A percentile compares a stretch with the other conserved stretches of the same genome.
Conservation (phyloP, 2,888 invertebrate genomes). For the Callimorpha dominula region DNA sequence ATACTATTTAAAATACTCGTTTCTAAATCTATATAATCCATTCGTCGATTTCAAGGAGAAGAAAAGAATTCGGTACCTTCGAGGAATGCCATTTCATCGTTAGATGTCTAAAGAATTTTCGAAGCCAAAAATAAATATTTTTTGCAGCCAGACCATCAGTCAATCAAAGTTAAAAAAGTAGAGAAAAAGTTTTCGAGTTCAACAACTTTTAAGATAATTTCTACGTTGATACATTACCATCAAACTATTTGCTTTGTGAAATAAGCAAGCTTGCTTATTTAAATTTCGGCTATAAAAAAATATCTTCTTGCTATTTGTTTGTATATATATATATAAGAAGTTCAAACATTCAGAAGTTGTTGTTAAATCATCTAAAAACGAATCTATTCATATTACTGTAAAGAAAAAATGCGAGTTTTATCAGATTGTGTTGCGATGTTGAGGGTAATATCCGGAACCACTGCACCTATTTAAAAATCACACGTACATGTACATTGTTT, state of each 20-base stretch:
- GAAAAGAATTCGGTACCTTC: constrained; percentile 16
- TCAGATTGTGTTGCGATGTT: too few relatives aligned
- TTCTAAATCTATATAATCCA: constrained; percentile 4
- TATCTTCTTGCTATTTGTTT: constrained; percentile 25
- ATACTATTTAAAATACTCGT: not conserved
- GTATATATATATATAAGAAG: constrained; percentile 19
- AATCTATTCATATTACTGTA: not conserved
- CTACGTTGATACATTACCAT: constrained; percentile 21
- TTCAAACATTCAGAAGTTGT: constrained; percentile 20
- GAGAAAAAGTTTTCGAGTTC: constrained; percentile 35
- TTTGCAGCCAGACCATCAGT: constrained; percentile 27
- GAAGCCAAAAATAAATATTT: constrained; percentile 23
- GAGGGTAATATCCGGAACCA: too few relatives aligned
- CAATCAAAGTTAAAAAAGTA: constrained; percentile 39
- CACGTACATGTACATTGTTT: too few relatives aligned
- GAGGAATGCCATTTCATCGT: constrained; percentile 14
- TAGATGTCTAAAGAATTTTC: constrained; percentile 23
- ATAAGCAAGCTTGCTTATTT: constrained; percentile 28
- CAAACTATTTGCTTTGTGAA: constrained; percentile 32
- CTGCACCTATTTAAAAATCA: too few relatives aligned
- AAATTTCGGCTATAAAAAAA: constrained; percentile 27
- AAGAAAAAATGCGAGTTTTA: too few relatives aligned
- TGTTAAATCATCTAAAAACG: constrained; percentile 24
- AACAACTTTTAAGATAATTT: constrained; percentile 37
- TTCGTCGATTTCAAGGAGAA: not conserved